These are phyloP conservation scores for Scaptomyza graminum DNA, from an alignment of 1,140 invertebrate species.

Conservation along the genomic window DNA sequence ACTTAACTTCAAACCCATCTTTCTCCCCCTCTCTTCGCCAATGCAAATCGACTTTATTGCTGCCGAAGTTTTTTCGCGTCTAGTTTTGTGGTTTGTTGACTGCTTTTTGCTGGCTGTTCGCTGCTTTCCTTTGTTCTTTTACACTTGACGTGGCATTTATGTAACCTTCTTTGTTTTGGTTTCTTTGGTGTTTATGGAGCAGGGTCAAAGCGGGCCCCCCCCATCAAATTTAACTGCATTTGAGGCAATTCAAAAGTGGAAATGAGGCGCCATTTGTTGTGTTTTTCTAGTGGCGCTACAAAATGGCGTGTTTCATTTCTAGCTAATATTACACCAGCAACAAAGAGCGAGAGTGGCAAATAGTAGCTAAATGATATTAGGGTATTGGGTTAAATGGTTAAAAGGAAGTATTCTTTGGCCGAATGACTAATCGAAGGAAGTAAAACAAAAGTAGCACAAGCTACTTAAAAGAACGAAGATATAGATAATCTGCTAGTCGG, in stretches of 20 bases:
- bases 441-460: too few relatives aligned
- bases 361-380: not conserved
- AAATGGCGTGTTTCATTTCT: not conserved
- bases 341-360: not conserved
- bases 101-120: not conserved
- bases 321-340: too few relatives aligned
- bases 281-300: not conserved
- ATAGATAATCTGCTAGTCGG: too few relatives aligned
- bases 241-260: constrained; percentile 56
- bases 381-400: not conserved
- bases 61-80: constrained; percentile 49
- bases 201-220: constrained; percentile 48
- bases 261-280: constrained; percentile 66
- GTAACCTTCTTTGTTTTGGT: constrained; percentile 29
- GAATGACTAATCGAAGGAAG: too few relatives aligned
- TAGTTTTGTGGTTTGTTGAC: constrained; percentile 28
- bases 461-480: too few relatives aligned
- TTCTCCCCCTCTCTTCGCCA: constrained; percentile 2
- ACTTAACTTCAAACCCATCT: constrained; percentile 57
- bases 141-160: constrained; percentile 65
- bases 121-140: constrained; percentile 6
- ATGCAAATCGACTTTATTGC: constrained; percentile 78
- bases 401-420: too few relatives aligned
- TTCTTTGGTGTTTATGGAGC: constrained; percentile 31
- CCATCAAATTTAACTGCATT: constrained; percentile 73